Evolutionary conservation across 2,888 invertebrate genomes (phyloP).

Genomic region (Drosophila falleni): DNA sequence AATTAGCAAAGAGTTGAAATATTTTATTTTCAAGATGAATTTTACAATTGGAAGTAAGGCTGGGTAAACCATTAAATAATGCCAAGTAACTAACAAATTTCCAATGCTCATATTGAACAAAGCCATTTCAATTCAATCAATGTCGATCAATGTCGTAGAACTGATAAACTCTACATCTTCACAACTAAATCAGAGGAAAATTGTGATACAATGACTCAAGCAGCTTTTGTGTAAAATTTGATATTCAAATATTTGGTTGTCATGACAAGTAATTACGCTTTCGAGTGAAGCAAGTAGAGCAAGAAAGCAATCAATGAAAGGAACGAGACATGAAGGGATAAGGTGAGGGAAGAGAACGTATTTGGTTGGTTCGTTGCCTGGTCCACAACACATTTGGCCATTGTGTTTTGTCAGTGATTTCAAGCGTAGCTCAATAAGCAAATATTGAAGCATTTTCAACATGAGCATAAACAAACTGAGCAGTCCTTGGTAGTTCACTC

Average conservation of each 20-base stretch:
- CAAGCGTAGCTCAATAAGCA: slow-evolving; percentile 71
- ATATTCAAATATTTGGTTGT: slow-evolving; percentile 71
- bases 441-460: slow-evolving; percentile 65
- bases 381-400: slow-evolving; percentile 29
- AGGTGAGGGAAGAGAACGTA: neutral
- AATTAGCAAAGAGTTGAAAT: slow-evolving; percentile 37
- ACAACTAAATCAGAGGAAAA: slow-evolving; percentile 12
- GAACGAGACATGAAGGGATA: neutral
- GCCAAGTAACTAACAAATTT: slow-evolving; percentile 3
- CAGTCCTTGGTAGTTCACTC: slow-evolving; percentile 12
- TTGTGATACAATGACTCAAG: neutral
- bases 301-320: slow-evolving; percentile 21
- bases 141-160: too few species aligned
- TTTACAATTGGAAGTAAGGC: neutral
- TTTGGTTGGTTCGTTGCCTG: slow-evolving; percentile 17
- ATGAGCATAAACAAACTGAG: slow-evolving; percentile 34
- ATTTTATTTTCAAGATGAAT: slow-evolving; percentile 6
- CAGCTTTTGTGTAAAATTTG: slow-evolving; percentile 50
- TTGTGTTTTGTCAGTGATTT: slow-evolving; percentile 52
- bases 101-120: neutral
- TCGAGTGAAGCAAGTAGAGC: slow-evolving; percentile 14
- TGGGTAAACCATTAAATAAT: neutral
- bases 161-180: slow-evolving; percentile 14
- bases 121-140: too few species aligned
- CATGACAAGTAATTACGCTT: slow-evolving; percentile 71